Conservation (phyloP, 92 coral and sea anemone genomes). For the Epizoanthus scotinus region DNA sequence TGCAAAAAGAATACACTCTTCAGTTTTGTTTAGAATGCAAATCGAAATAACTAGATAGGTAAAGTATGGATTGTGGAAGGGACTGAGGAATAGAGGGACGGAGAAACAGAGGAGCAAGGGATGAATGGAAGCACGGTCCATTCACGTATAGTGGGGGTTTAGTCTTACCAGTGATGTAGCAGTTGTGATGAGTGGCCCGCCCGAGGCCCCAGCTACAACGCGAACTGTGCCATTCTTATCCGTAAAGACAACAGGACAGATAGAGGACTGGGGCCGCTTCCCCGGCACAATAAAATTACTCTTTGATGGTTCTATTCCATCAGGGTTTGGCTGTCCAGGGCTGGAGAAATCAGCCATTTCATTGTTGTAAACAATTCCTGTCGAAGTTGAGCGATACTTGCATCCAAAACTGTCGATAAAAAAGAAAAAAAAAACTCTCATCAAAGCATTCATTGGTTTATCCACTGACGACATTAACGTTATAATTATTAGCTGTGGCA, state of each 20-base stretch:
- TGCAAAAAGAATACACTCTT: slow-evolving; percentile 7
- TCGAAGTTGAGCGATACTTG: slow-evolving; percentile 80
- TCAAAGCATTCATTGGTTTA: neutral
- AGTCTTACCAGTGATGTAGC: slow-evolving; percentile 85
- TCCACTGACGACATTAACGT: no score
- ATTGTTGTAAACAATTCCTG: slow-evolving; percentile 94
- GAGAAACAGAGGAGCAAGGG: no score
- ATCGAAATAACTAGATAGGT: no score
- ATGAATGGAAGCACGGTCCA: no score
- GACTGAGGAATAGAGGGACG: no score
- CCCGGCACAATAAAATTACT: slow-evolving; percentile 89
- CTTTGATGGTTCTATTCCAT: slow-evolving; percentile 78
- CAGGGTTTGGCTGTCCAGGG: slow-evolving; percentile 78
- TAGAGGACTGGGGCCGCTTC: slow-evolving; percentile 94
- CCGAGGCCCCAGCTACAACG: slow-evolving; percentile 93
- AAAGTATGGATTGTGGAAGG: no score
- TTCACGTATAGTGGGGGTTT: neutral
- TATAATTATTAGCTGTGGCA: no score
- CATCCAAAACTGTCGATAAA: slow-evolving; percentile 78
- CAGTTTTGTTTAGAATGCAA: no score
- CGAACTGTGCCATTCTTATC: slow-evolving; percentile 66
- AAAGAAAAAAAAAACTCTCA: neutral
- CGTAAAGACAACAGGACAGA: slow-evolving; percentile 83
- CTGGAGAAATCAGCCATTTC: slow-evolving; percentile 97
- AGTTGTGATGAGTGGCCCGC: slow-evolving; percentile 90